Evolutionary conservation across 2,888 invertebrate species (phyloP).

Genomic region (Bibio marci): DNA sequence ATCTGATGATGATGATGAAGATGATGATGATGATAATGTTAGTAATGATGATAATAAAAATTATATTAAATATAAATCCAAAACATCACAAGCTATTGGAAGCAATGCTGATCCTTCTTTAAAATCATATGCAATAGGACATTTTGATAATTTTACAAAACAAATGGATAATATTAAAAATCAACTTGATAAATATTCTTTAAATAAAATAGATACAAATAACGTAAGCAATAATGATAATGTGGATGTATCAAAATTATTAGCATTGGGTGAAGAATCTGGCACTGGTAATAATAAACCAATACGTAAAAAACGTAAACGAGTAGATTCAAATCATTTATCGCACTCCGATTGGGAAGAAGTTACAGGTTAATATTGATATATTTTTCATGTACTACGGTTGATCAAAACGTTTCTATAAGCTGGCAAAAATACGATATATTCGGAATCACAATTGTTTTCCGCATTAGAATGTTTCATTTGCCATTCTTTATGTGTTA

Average conservation of each 20-base stretch:
- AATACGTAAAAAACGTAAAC: constrained; percentile 16
- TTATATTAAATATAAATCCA: constrained; percentile 11
- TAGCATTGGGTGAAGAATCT: constrained; percentile 42
- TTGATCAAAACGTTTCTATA: too few relatives aligned
- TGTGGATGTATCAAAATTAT: constrained; percentile 41
- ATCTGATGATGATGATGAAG: constrained; percentile 17
- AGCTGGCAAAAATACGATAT: too few relatives aligned
- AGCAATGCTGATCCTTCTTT: background rate
- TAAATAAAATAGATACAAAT: constrained; percentile 21
- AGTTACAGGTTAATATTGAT: constrained; percentile 51
- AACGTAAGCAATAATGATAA: constrained; percentile 17
- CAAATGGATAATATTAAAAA: constrained; percentile 43
- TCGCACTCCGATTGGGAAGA: constrained; percentile 61
- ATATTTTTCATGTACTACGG: too few relatives aligned
- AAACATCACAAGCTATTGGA: constrained; percentile 7
- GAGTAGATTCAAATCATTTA: constrained; percentile 22
- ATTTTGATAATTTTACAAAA: constrained; percentile 39
- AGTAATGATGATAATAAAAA: constrained; percentile 15
- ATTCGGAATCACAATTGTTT: too few relatives aligned
- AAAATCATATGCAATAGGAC: too few relatives aligned
- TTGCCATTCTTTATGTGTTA: too few relatives aligned
- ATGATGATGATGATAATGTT: constrained; percentile 17
- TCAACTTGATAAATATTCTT: constrained; percentile 32
- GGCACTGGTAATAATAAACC: constrained; percentile 10
- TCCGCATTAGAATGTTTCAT: too few relatives aligned